Base-by-base conservation (phyloP, 1,140 invertebrate species). In the Calliphora vicina region DNA sequence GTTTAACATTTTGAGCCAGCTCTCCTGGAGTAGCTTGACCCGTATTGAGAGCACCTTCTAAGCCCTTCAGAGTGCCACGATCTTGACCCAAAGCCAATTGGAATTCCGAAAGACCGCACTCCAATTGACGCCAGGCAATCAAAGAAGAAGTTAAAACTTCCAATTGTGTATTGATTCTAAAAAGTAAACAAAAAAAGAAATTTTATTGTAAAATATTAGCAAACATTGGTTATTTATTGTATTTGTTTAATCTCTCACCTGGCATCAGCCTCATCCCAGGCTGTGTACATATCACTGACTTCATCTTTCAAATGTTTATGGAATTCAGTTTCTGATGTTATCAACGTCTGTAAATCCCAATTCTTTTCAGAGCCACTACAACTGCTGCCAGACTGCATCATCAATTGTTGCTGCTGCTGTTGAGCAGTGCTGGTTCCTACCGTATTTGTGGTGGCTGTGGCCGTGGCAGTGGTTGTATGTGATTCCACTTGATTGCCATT, bases 221-320 rank as follows among this genome's bases (percentile, higher is more conserved):
- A 17, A 76, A 76, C 6, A 29, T n/a, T n/a, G n/a, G n/a, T n/a
- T 80, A 74, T 25, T 45, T 1, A 26, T 25, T 27, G 45, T 42
- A 73, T 9, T 17, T 25, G 15, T 29, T 0, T 0, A 15, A 76
- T 35, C 35, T 80, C 92, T 93, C 88, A 96, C 96, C 94, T 93
- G 91, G 95, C 93, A 90, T 94, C 93, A 0, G 93, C 93, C 83
- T 96, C 95, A 84, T 96, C 95, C 94, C 95, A 97, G 26, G 95
- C 92, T 29, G 94, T 92, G 84, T 96, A 95, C 84, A 97, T 91
- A 74, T 95, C 93, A 76, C 94, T 93, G 61, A 97, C 93, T 61
- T 95, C 94, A 61, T 94, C 93, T 85, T 95, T 95, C 67, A 96
- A 92, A 25, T 92, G 92, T 82, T 89, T 91, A 82, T 91, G 90